Evolutionary conservation across 2,113 vertebrate genomes (phyloP).

Genomic region (Macaca mulatta): DNA sequence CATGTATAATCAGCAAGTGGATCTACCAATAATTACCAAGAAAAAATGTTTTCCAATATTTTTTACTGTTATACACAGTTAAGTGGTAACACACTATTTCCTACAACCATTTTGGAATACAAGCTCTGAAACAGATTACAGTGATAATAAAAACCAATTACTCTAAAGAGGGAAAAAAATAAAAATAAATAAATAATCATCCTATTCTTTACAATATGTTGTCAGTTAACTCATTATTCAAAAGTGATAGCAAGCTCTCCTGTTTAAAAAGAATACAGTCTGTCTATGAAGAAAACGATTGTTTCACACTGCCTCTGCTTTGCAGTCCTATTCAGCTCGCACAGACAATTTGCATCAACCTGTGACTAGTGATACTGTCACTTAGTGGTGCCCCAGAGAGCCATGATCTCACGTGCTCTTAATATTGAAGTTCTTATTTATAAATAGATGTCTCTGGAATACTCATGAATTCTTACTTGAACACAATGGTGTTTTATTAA

Average conservation of each 20-base stretch:
- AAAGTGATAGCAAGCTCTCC: slow-evolving; percentile 73
- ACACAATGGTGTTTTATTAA: slow-evolving; percentile 66
- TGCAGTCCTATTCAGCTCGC: slow-evolving; percentile 65
- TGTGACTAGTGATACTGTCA: slow-evolving; percentile 79
- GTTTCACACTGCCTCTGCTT: slow-evolving; percentile 63
- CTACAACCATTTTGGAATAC: neutral
- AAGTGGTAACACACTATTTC: neutral
- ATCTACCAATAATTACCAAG: neutral
- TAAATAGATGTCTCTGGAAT: slow-evolving; percentile 60
- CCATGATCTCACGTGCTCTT: slow-evolving; percentile 74
- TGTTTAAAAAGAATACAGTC: slow-evolving; percentile 74
- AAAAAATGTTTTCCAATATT: neutral
- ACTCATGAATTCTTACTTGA: slow-evolving; percentile 62
- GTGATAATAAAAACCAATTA: slow-evolving; percentile 64
- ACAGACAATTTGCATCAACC: slow-evolving; percentile 79
- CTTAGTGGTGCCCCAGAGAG: slow-evolving; percentile 79
- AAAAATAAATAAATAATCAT: slow-evolving; percentile 6
- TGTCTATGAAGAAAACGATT: slow-evolving; percentile 79
- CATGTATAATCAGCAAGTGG: neutral
- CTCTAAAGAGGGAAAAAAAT: slow-evolving; percentile 62
- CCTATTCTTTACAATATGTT: slow-evolving; percentile 73
- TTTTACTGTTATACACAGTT: neutral
- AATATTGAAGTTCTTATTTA: slow-evolving; percentile 63
- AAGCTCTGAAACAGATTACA: slow-evolving; percentile 40
- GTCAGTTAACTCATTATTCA: slow-evolving; percentile 72